Base-by-base conservation (phyloP, 1,140 invertebrate species). In the Ganaspis sp. region DNA sequence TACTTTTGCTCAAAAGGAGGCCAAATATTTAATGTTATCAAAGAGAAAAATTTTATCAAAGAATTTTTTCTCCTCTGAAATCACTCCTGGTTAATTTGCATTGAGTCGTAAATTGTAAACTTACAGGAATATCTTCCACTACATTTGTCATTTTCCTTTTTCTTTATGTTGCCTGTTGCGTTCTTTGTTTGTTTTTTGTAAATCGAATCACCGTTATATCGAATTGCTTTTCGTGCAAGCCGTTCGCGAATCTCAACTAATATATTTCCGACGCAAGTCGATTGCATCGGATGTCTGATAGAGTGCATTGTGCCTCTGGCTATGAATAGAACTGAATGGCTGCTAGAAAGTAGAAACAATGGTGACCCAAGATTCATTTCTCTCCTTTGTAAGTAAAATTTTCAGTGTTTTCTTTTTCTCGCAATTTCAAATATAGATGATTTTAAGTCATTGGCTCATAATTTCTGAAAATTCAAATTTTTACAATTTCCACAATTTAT, bases 191-290 rank as follows among this genome's bases (percentile, higher is more conserved):
- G 9, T 37, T 53, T 54, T 53, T 70, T 49, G 12, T 34, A 29
- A 70, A 69, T 69, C 58, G 3, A 69, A 75, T 75, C 73, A 69
- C 23, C 34, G 58, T 21, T 6, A 78, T 85, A 84, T 81, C 83
- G 84, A 79, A 73, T 86, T 82, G 84, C 78, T 85, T 84, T 79
- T 77, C 83, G 75, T 58, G 2, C 54, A 58, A 58, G 21, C 76
- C 75, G 74, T 80, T 86, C 80, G 78, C 83, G 82, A 86, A 86
- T 86, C 85, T 78, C 75, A 83, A 85, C 83, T 86, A 86, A 86
- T 86, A 86, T 83, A 86, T 86, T 86, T 86, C 76, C 85, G 80
- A 82, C 82, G 82, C 83, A 82, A 86, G 79, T 83, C 83, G 84
- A 84, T 84, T 86, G 83, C 81, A 77, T 74, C 83, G 83, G 26